Percentiles rank a stretch among this genome's conserved stretches.
Conservation (phyloP, 2,113 vertebrate genomes). For the Probosciger aterrimus region DNA sequence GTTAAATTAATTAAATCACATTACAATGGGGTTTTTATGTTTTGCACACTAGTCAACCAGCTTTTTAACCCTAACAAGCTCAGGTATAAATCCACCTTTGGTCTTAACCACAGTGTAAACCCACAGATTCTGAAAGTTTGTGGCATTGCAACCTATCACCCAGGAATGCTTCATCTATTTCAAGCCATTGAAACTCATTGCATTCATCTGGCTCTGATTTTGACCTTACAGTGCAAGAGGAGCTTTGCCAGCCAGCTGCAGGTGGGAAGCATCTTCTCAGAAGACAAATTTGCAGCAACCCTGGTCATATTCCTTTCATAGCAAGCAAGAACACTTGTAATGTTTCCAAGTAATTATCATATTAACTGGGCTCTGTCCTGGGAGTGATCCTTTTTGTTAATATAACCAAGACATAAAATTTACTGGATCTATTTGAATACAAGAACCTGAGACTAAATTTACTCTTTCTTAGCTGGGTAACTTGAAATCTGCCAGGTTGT, state of each 20-base stretch:
- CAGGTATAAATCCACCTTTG: not conserved
- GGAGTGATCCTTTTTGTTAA: not conserved
- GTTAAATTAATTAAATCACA: not conserved
- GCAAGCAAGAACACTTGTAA: not conserved
- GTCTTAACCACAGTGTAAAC: not conserved
- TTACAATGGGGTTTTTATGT: not conserved
- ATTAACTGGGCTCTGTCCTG: not conserved
- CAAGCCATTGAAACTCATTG: not conserved
- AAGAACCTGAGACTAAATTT: not conserved
- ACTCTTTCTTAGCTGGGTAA: not conserved
- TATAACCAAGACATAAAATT: not conserved
- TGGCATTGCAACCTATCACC: not conserved
- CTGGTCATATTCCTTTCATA: not conserved
- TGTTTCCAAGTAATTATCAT: not conserved
- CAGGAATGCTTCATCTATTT: not conserved
- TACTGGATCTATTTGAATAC: not conserved
- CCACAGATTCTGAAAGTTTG: not conserved
- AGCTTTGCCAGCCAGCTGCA: not conserved
- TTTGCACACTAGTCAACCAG: not conserved
- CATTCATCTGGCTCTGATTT: not conserved
- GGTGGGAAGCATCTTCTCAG: not conserved
- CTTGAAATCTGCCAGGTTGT: not conserved
- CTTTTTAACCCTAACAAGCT: not conserved
- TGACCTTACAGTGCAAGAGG: not conserved
- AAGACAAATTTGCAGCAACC: not conserved